These are phyloP conservation scores for Ardeotis arabs DNA, from an alignment of 2,113 vertebrate genomes.

Conservation along the genomic window DNA sequence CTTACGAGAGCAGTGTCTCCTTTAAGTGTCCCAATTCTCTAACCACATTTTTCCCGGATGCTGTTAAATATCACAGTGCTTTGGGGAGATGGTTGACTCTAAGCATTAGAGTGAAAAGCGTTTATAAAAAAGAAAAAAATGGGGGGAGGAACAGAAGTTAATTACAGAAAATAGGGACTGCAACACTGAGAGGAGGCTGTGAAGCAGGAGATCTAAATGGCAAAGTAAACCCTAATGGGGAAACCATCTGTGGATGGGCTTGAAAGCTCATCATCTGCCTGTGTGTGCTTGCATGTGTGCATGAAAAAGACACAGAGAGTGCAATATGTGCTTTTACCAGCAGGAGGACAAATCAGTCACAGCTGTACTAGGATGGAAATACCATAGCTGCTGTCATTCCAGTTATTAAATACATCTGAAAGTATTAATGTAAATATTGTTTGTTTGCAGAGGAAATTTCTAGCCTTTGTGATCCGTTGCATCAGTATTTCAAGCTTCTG, in stretches of 20 bases:
- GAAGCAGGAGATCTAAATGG: constrained; percentile 49
- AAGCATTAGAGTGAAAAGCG: not conserved
- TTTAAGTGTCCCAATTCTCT: constrained; percentile 61
- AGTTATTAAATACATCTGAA: not conserved
- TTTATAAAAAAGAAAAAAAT: not conserved
- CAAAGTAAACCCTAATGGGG: constrained; percentile 26
- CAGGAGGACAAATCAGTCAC: not conserved
- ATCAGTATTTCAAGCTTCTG: not conserved
- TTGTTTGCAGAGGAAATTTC: not conserved
- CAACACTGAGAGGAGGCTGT: not conserved
- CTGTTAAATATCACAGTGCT: constrained; percentile 50
- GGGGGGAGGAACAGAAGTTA: constrained; percentile 12
- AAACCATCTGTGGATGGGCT: constrained; percentile 18
- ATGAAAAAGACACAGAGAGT: not conserved
- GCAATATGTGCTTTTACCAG: not conserved
- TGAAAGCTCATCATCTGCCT: not conserved
- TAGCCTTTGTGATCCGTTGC: not conserved
- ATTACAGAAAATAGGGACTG: not conserved
- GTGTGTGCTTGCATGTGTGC: not conserved
- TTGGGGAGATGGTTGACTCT: constrained; percentile 8
- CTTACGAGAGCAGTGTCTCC: constrained; percentile 35
- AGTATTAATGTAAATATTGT: not conserved
- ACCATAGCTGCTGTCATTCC: not conserved
- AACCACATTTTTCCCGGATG: constrained; percentile 52
- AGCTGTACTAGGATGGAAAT: not conserved